Base-by-base conservation (phyloP, 2,797 vertebrate genomes). In the Acropternis orthonyx region DNA sequence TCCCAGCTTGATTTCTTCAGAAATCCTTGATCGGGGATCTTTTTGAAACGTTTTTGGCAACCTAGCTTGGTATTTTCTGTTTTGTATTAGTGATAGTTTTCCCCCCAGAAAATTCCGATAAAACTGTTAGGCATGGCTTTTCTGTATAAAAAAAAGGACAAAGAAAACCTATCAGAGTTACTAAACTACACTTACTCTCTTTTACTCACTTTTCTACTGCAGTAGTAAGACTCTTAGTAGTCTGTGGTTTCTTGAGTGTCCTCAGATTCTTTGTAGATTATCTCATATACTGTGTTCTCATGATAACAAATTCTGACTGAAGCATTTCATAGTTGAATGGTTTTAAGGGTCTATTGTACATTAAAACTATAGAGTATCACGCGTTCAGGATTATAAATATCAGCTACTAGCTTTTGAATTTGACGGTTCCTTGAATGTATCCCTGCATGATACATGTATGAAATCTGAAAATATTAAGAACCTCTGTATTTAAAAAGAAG, bases 381-480 rank as follows among this genome's bases (percentile, higher is more conserved):
- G 2, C 28, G n/a, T 34, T 67, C 41, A 9, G 22, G 4, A 3
- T 28, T 67, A 2, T 22, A 46, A 32, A 3, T 37, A 5, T 2
- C 21, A 37, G 12, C 22, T 39, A 14, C 0, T 32, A 21, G 24
- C 12, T 15, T 58, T 54, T 67, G 39, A 76, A 24, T 69, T 18
- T 1, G 3, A 24, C 3, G 3, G 17, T 34, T 81, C n/a, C n/a
- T 51, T 44, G 63, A 0, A 7, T 59, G 1, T 26, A 19, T 54
- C 9, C 21, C 4, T 34, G 52, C 49, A 58, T 36, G 22, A 21
- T 78, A 16, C 18, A 4, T 32, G 52, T 55, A 49, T 36, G 22
- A 21, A 75, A 16, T 4, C 28, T 22, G 12, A 78, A 39, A 83
- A 52, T 23, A 48, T 3, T 44, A 34, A 24, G 21, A 63, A 63